phyloP scores from a whole-genome alignment of 2,113 vertebrate genomes.

The Tor tambroides region DNA sequence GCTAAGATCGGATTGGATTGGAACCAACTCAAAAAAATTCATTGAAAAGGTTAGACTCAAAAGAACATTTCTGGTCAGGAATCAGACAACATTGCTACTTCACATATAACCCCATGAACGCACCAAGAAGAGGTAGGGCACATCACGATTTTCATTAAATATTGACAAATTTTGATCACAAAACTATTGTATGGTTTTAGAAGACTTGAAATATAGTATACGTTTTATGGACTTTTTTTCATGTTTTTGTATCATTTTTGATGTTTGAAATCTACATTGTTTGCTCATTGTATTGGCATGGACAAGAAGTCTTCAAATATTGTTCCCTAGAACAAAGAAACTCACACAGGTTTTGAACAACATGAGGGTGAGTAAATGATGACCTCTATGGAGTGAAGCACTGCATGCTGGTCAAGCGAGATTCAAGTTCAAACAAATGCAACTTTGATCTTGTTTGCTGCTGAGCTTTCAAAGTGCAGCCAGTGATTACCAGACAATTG shows the following conservation, averaged over 20 bases:
- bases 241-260: background rate
- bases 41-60: background rate
- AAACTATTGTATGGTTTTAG: background rate
- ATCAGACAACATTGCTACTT: background rate
- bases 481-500: background rate
- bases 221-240: too few relatives aligned
- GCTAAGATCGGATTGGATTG: background rate
- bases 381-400: background rate
- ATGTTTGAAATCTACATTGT: background rate
- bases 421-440: constrained; percentile 2
- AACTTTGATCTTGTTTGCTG: constrained; percentile 26
- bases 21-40: background rate
- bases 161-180: background rate
- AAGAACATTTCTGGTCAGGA: background rate
- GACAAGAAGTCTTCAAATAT: background rate
- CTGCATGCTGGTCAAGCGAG: constrained; percentile 4
- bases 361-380: constrained; percentile 19
- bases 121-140: background rate
- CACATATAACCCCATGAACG: background rate
- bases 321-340: background rate
- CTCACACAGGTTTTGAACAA: background rate
- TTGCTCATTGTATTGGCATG: background rate
- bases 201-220: background rate
- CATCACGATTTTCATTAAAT: background rate
- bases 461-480: constrained; percentile 9